Percentiles rank a stretch among this genome's conserved stretches.
Conservation (phyloP, 2,113 vertebrate genomes). For the Hippopotamus amphibius region DNA sequence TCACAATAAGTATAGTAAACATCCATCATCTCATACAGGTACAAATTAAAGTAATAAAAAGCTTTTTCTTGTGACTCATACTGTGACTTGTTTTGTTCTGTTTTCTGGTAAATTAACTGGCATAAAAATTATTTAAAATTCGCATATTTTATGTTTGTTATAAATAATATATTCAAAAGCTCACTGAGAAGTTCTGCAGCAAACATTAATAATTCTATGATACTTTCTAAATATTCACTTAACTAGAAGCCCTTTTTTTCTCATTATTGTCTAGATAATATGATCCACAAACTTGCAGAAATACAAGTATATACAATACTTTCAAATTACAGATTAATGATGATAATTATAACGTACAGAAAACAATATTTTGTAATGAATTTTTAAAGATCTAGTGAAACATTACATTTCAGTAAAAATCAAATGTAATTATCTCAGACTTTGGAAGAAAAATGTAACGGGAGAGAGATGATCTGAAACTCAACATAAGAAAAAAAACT, state of each 20-base stretch:
- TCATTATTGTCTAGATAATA: background rate
- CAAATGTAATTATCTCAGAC: conserved; percentile 10
- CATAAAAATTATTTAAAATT: background rate
- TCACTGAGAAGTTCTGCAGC: background rate
- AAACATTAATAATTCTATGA: conserved; percentile 18
- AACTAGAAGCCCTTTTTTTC: background rate
- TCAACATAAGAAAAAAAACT: background rate
- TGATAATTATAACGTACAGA: background rate
- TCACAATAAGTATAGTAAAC: background rate
- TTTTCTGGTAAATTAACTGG: background rate
- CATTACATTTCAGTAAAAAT: background rate
- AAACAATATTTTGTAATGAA: background rate
- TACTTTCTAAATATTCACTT: background rate
- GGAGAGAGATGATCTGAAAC: background rate
- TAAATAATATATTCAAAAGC: background rate
- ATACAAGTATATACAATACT: background rate
- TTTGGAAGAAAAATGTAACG: background rate
- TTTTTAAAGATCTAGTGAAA: conserved; percentile 29
- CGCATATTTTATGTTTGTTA: background rate
- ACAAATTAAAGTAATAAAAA: background rate
- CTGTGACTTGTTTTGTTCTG: background rate
- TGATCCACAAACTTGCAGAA: background rate
- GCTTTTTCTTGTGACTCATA: background rate
- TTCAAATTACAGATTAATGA: conserved; percentile 17
- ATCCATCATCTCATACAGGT: background rate